Percentiles rank a stretch among this genome's conserved stretches.
These are phyloP conservation scores for Paedocypris sp. DNA, from an alignment of 2,113 vertebrate species.

Conservation along the genomic window DNA sequence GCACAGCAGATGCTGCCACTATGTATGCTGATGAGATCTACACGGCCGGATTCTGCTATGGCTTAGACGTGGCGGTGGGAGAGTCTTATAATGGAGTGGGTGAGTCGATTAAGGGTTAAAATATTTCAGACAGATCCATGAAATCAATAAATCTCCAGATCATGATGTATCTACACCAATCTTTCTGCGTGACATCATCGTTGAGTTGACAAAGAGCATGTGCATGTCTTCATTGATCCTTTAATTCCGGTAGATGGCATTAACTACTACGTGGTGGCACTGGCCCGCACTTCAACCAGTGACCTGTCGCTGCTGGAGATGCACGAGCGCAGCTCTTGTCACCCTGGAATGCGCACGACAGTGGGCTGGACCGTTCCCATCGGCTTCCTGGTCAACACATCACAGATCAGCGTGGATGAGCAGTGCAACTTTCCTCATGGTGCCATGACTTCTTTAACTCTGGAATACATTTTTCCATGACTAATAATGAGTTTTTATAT, in stretches of 20 bases:
- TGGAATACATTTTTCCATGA: too few relatives aligned
- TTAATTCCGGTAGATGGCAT: conserved; percentile 49
- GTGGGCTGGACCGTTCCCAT: conserved; percentile 70
- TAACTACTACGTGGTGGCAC: conserved; percentile 63
- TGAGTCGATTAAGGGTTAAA: conserved; percentile 30
- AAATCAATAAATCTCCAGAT: not conserved
- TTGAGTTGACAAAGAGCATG: too few relatives aligned
- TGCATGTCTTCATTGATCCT: not conserved
- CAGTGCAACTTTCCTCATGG: conserved; percentile 69
- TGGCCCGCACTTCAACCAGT: conserved; percentile 61
- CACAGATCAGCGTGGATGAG: conserved; percentile 64
- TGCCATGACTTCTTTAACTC: conserved; percentile 17
- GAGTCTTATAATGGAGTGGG: conserved; percentile 61
- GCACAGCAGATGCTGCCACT: conserved; percentile 62
- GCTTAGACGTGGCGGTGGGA: conserved; percentile 62
- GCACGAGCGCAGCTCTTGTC: conserved; percentile 69
- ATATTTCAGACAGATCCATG: not conserved
- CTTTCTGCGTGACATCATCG: not conserved
- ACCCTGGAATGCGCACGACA: conserved; percentile 65
- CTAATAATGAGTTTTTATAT: too few relatives aligned
- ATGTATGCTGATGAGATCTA: conserved; percentile 66
- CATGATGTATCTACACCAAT: too few relatives aligned
- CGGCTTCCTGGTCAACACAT: conserved; percentile 68
- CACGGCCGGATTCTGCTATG: conserved; percentile 60
- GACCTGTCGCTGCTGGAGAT: conserved; percentile 69